Base-by-base conservation (phyloP, 2,797 vertebrate species). In the Syngnathus acus region DNA sequence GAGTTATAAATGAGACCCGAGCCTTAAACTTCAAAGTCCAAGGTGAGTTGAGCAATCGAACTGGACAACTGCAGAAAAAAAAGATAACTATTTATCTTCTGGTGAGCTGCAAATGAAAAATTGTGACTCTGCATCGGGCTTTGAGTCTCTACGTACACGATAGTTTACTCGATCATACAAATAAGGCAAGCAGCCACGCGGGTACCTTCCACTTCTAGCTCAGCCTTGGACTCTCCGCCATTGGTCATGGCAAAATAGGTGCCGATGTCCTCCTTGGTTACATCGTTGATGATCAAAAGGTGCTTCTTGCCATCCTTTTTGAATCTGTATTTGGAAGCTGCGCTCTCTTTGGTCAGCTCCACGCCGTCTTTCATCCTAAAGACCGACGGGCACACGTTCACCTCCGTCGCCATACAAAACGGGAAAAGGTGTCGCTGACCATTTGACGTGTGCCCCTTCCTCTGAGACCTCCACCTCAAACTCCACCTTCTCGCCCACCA, bases 281-380 rank as follows among this genome's bases (percentile, higher is more conserved):
- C 94, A 38, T 98, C 96, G 0, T 90, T 92, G 81, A 93, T 94
- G 81, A 96, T 92, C 80, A 98, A 86, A 45, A 90, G 76, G 62
- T 98, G 96, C 32, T 86, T 93, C 74, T 83, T 93, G 4, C 94
- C 95, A 0, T 95, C 95, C 71, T 97, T 98, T 87, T 96, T 98
- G 78, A 98, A 91, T 77, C 95, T 92, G 79, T 94, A 96, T 78
- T 93, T 95, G n/a, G 93, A 93, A 62, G 85, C 85, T 13, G 82
- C 76, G 0, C 63, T 83, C 0, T 95, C 94, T 67, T 89, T 90
- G 6, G 84, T 94, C 73, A 98, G 65, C 80, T 98, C 96, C 32
- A 92, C 92, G 0, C 93, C 96, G 0, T 97, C 93, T 76, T 96
- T 98, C 88, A 85, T 91, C 96, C 96, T 98, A 74, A 71, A 53